Evolutionary conservation across 2,888 invertebrate genomes (phyloP).

Genomic region (Octodonta nipae): DNA sequence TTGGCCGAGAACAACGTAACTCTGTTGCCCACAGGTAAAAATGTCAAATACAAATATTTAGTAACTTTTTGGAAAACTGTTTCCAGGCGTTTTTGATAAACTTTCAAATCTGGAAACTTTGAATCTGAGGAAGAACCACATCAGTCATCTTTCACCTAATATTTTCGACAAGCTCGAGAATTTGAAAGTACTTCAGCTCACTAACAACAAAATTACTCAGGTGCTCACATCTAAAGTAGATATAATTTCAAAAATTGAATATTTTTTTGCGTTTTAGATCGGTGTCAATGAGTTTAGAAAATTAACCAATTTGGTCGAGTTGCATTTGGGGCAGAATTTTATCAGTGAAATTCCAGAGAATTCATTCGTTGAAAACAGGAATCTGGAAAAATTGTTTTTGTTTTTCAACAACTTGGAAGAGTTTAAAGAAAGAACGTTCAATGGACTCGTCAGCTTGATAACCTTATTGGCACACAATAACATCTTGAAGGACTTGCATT

Average conservation of each 20-base stretch:
- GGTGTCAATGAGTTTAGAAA: constrained; percentile 42
- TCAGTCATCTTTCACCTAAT: constrained; percentile 37
- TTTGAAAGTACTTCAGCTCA: constrained; percentile 42
- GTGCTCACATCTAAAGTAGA: constrained; percentile 17
- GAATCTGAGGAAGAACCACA: constrained; percentile 42
- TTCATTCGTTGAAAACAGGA: constrained; percentile 43
- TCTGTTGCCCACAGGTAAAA: constrained; percentile 42
- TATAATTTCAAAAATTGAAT: not conserved
- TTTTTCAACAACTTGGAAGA: constrained; percentile 55
- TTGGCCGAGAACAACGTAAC: constrained; percentile 55
- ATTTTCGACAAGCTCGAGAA: constrained; percentile 40
- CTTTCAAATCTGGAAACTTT: constrained; percentile 42
- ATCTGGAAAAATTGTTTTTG: constrained; percentile 52
- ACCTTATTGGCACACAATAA: constrained; percentile 59
- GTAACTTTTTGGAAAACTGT: too few relatives aligned
- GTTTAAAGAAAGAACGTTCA: constrained; percentile 46
- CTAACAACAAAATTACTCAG: constrained; percentile 41
- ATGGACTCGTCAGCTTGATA: constrained; percentile 50
- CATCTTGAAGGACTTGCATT: constrained; percentile 48
- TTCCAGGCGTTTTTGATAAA: constrained; percentile 40
- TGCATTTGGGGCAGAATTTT: constrained; percentile 57
- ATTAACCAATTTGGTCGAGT: constrained; percentile 43
- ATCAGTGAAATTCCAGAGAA: constrained; percentile 44
- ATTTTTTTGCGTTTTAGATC: constrained; percentile 34
- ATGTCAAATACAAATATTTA: constrained; percentile 3